Percentiles rank a stretch among this genome's conserved stretches.
Conservation (phyloP, 2,888 invertebrate genomes). For the Thyatira batis region DNA sequence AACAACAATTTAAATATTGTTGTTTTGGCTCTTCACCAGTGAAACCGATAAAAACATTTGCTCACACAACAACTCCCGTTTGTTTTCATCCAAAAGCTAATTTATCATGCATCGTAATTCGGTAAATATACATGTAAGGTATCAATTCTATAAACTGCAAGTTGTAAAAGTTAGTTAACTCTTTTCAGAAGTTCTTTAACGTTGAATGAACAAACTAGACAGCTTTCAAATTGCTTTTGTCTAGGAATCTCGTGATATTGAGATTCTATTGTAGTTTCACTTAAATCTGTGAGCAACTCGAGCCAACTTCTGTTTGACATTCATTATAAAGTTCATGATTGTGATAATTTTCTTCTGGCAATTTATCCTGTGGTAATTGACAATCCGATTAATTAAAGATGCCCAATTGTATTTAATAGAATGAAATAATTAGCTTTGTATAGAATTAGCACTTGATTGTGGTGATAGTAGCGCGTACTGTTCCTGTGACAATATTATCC, state of each 20-base stretch:
- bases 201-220: neutral
- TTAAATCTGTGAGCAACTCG: neutral
- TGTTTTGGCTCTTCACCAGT: neutral
- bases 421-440: neutral
- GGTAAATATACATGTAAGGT: neutral
- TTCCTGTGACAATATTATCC: too few relatives aligned
- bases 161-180: neutral
- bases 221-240: neutral
- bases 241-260: neutral
- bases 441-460: neutral
- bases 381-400: neutral
- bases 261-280: neutral
- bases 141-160: neutral
- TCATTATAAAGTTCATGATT: slow-evolving; percentile 1
- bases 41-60: neutral
- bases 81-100: neutral
- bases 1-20: neutral
- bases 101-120: neutral
- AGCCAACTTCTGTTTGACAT: neutral
- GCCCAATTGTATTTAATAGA: neutral
- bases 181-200: neutral
- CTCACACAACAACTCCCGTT: neutral
- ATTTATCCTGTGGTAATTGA: neutral
- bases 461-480: too few relatives aligned
- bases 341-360: neutral